Evolutionary conservation across 1,140 invertebrate genomes (phyloP).

Genomic region (Sminthurinus signatus): DNA sequence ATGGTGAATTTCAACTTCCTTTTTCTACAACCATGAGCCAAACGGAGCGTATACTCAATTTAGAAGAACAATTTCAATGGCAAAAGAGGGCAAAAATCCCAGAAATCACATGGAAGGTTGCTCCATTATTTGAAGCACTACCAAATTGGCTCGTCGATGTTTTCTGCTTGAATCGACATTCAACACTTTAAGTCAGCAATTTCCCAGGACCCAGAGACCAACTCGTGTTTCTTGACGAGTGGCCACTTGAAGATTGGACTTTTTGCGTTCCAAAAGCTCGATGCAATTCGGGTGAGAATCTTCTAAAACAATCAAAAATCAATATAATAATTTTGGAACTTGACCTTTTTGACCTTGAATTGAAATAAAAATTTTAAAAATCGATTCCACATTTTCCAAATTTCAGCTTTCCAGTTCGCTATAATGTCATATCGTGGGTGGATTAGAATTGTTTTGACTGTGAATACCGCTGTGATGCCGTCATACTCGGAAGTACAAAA

Average conservation of each 20-base stretch:
- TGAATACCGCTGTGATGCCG: too few relatives aligned
- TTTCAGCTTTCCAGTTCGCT: too few relatives aligned
- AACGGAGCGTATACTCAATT: slow-evolving; percentile 10
- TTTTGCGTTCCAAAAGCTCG: too few relatives aligned
- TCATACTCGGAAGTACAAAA: too few relatives aligned
- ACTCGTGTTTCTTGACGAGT: slow-evolving; percentile 14
- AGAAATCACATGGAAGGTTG: slow-evolving; percentile 21
- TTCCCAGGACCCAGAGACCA: slow-evolving; percentile 33
- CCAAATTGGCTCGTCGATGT: slow-evolving; percentile 28
- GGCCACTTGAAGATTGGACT: slow-evolving; percentile 26
- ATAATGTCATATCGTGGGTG: too few relatives aligned
- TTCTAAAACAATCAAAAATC: too few relatives aligned
- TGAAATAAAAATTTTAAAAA: too few relatives aligned
- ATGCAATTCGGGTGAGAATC: too few relatives aligned
- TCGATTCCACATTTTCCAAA: too few relatives aligned
- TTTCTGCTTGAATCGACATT: slow-evolving; percentile 33
- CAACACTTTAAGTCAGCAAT: slow-evolving; percentile 29
- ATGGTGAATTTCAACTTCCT: slow-evolving; percentile 1
- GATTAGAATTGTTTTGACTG: too few relatives aligned
- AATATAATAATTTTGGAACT: too few relatives aligned
- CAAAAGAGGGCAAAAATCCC: slow-evolving; percentile 27
- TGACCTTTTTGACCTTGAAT: too few relatives aligned
- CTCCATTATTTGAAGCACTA: slow-evolving; percentile 13
- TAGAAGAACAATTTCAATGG: slow-evolving; percentile 6
- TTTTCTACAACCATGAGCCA: background rate